Evolutionary conservation across 1,140 invertebrate species (phyloP), one percentile per base, ranked within the genome.

Genomic region (Euwallacea similis): DNA sequence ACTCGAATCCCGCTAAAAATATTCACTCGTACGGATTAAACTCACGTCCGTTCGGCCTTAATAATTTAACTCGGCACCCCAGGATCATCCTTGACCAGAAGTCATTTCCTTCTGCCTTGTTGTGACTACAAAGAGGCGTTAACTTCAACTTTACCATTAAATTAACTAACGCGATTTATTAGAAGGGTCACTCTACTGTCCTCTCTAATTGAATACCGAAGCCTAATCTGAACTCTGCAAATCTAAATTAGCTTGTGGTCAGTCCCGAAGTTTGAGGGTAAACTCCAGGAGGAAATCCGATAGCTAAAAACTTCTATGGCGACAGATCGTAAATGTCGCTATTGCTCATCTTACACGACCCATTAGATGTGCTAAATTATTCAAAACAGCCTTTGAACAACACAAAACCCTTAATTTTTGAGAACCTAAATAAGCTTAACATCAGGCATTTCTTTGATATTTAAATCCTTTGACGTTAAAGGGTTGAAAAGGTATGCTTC

Each of bases 151-250:
- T 66, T 72, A 72, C 58, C 58, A 44, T 72, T 63, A 66, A 72
- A 72, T 72, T 72, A 72, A 72, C 70, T 72, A 72, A 72, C 56
- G 70, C 70, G 63, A 72, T 66, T 60, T 72, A 72, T 72, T 72
- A 71, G 50, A 69, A 59, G 71, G 71, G 65, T 69, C 65, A 65
- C 44, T 73, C 61, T 56, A 64, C 60, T 64, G 66, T 68, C 71
- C 66, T 65, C 64, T 64, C 70, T 72, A 72, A 72, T 72, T 72
- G 63, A 72, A 72, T 72, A 44, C 55, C 63, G 43, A 66, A 54
- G 56, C 43, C 70, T 72, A 66, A 66, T 72, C 70, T 47, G 21
- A 61, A 67, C 63, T 66, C 56, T 60, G 43, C 54, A 65, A 71
- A 71, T 71, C 69, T 61, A 71, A 71, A 71, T 71, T 71, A 71